These are phyloP conservation scores for Naja naja DNA, from an alignment of 2,113 vertebrate species.

Conservation along the genomic window DNA sequence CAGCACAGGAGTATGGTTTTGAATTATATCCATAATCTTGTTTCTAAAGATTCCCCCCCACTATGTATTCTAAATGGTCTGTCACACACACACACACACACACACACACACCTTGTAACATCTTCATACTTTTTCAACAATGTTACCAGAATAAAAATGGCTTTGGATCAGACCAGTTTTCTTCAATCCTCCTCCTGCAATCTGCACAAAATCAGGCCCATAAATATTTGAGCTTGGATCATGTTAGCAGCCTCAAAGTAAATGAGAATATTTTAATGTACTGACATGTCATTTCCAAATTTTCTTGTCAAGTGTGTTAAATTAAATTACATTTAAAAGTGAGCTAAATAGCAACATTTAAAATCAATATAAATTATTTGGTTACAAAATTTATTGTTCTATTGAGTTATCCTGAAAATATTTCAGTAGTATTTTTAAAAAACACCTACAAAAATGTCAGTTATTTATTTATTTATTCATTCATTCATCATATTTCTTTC, in stretches of 20 bases:
- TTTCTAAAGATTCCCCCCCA: accelerated
- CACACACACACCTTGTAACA: too few species aligned
- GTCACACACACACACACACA: too few species aligned
- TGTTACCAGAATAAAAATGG: neutral
- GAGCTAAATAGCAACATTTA: neutral
- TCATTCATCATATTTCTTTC: neutral
- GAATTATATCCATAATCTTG: neutral
- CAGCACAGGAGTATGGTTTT: neutral
- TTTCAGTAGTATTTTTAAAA: neutral
- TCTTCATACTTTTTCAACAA: neutral
- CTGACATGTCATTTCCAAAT: neutral
- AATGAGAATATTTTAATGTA: neutral
- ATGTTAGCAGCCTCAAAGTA: neutral
- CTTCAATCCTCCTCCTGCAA: neutral
- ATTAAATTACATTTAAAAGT: neutral
- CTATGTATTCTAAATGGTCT: neutral
- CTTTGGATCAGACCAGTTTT: neutral
- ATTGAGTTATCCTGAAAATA: neutral
- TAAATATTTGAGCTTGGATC: accelerated
- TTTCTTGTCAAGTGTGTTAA: accelerated
- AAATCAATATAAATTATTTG: neutral
- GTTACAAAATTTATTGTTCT: neutral
- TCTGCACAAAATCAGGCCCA: neutral
- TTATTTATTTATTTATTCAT: too few species aligned
- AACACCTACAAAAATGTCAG: neutral